These are phyloP conservation scores for Morone chrysops DNA, from an alignment of 2,113 vertebrate genomes.

Conservation along the genomic window DNA sequence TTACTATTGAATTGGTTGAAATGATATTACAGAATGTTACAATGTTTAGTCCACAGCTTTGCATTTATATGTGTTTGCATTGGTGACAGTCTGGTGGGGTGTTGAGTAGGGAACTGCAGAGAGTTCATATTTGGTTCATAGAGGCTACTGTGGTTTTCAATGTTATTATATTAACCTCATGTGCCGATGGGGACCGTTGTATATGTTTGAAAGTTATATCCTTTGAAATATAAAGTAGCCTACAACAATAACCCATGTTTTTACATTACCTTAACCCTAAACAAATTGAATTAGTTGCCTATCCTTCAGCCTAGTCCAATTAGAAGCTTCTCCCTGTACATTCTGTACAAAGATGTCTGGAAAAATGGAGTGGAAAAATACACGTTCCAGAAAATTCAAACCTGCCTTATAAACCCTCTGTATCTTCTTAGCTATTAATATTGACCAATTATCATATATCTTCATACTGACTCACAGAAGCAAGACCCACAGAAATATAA, in stretches of 20 bases:
- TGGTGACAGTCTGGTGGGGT: slow-evolving; percentile 4
- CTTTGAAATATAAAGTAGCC: background rate
- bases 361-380: background rate
- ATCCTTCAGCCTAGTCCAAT: background rate
- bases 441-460: background rate
- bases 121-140: background rate
- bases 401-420: background rate
- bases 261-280: background rate
- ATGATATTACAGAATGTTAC: background rate
- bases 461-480: background rate
- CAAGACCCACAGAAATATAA: background rate
- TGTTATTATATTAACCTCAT: background rate
- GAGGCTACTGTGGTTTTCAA: background rate
- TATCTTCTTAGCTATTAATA: background rate
- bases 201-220: slow-evolving; percentile 3
- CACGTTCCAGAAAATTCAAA: background rate
- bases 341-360: background rate
- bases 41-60: background rate
- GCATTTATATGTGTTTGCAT: background rate
- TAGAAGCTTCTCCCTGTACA: slow-evolving; percentile 9
- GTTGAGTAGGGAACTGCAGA: background rate
- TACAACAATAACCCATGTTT: background rate
- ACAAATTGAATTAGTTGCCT: background rate
- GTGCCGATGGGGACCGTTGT: background rate
- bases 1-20: background rate